Conservation (phyloP, 2,113 vertebrate species). For the Phalacrocorax brasilianus region DNA sequence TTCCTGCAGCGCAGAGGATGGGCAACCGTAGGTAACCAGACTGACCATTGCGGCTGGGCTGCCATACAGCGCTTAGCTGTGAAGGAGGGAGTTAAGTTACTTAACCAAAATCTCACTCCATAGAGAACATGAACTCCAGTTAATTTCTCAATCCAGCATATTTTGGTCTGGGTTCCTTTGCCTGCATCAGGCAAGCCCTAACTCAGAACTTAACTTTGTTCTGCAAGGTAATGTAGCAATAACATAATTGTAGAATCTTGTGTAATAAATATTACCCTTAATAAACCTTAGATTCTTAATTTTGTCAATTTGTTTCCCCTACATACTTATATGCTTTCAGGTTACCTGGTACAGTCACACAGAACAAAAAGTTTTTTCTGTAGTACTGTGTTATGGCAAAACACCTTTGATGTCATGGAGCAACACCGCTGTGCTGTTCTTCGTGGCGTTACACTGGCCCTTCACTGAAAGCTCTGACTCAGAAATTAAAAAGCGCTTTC, state of each 20-base stretch:
- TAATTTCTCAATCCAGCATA: not conserved
- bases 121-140: not conserved
- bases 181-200: not conserved
- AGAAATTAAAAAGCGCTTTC: not conserved
- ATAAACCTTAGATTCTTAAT: not conserved
- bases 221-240: not conserved
- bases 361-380: not conserved
- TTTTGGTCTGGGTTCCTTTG: not conserved
- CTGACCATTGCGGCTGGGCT: rapidly evolving
- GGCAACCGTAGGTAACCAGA: rapidly evolving
- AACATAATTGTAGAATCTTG: not conserved
- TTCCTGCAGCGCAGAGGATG: not conserved
- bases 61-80: rapidly evolving
- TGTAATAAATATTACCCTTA: not conserved
- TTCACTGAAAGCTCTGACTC: not conserved
- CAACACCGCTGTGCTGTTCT: not conserved
- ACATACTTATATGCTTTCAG: not conserved
- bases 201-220: not conserved
- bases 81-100: not conserved
- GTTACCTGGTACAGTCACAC: not conserved
- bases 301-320: not conserved
- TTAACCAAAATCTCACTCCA: not conserved
- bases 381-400: not conserved
- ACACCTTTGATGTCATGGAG: not conserved
- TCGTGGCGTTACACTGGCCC: rapidly evolving